Base-by-base conservation (phyloP, 2,888 invertebrate species). In the Agrotis exclamationis region DNA sequence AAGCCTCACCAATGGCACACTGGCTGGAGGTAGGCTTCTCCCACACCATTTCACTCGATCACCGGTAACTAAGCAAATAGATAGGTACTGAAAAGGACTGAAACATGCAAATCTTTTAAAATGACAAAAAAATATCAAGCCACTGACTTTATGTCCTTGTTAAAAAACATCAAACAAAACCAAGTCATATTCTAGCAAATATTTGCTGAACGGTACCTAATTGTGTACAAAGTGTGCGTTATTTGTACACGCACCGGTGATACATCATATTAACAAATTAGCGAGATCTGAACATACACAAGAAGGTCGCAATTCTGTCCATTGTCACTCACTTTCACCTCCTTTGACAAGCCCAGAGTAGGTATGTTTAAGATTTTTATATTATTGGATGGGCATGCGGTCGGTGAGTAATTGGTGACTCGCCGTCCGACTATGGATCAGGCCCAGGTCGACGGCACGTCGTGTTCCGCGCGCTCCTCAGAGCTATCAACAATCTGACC, bases 221-320 rank as follows among this genome's bases (percentile, higher is more conserved):
- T 70, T 56, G 58, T 72, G 53, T 44, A 54, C 62, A 47, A 70
- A 74, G 79, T 63, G 59, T 60, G 76, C 64, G 44, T 57, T 74
- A 63, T 74, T 70, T 77, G 50, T 39, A 28, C 58, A 64, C 48
- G 57, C 9, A 14, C 64, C 60, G 62, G 56, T 76, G 80, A 85
- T 83, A 83, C 68, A 67, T 82, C 73, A 71, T 64, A 67, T 80
- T 82, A 84, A 88, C 86, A 84, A 83, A 85, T 84, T 76, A 86
- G 74, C 80, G 70, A 74, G 64, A 83, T 79, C 73, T 63, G 70
- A 65, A 54, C n/a, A 68, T 16, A 63, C 39, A 39, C 28, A 20
- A 18, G 14, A 60, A 59, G 51, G 58, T 56, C 47, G 50, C 48
- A 39, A 48, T 33, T 65, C 50, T 63, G 76, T 60, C 16, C 39